phyloP scores from a whole-genome alignment of 1,140 invertebrate species.

The Drosophila bifasciata region DNA sequence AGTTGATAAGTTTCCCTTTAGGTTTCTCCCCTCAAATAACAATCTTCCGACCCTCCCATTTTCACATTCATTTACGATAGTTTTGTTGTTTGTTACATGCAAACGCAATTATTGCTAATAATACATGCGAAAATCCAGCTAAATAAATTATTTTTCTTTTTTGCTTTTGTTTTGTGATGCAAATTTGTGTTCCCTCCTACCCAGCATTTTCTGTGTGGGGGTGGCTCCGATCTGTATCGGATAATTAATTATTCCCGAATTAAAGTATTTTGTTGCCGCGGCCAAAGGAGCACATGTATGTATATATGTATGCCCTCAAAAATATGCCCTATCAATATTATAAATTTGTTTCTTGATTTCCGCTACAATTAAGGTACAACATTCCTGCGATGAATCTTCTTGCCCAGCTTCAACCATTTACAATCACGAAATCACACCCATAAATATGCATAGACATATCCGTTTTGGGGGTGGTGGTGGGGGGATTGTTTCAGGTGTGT shows the following conservation, averaged over 20 bases:
- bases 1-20: constrained; percentile 44
- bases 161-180: constrained; percentile 26
- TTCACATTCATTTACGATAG: background rate
- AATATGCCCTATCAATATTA: constrained; percentile 27
- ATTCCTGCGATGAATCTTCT: constrained; percentile 35
- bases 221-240: constrained; percentile 15
- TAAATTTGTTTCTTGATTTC: constrained; percentile 49
- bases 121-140: constrained; percentile 66
- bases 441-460: constrained; percentile 24
- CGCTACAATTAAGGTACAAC: constrained; percentile 71
- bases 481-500: constrained; percentile 46
- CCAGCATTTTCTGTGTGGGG: background rate
- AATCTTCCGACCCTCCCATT: constrained; percentile 1
- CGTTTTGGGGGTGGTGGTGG: constrained; percentile 5
- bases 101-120: constrained; percentile 76
- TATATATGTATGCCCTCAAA: constrained; percentile 21
- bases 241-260: constrained; percentile 14
- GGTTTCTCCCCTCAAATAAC: background rate
- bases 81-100: constrained; percentile 62
- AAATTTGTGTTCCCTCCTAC: background rate
- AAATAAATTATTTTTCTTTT: constrained; percentile 44
- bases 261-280: constrained; percentile 23
- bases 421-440: constrained; percentile 50
- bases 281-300: constrained; percentile 9
- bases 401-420: constrained; percentile 17